Base-by-base conservation (phyloP, 1,140 invertebrate genomes). In the Melanaphis sacchari region DNA sequence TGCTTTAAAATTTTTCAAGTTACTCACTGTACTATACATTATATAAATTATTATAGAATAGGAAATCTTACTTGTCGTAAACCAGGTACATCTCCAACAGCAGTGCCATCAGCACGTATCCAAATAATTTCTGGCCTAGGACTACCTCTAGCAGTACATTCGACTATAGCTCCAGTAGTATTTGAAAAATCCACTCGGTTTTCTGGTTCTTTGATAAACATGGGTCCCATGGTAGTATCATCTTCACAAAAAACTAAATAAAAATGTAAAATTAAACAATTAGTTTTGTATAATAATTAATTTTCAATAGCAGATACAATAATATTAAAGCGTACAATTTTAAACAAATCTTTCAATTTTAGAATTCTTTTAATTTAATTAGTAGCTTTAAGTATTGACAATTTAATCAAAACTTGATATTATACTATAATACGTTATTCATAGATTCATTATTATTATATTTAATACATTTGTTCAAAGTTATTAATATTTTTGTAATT, bases 131-230 rank as follows among this genome's bases (percentile, higher is more conserved):
- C 97, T 59, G 98, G 98, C 94, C 97, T 96, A 24, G 98, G 98
- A 94, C 97, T 97, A 94, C 98, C 98, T 95, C 97, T 96, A 1
- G 98, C 98, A 94, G 98, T 97, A 95, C 99, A 99, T 95, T 98
- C 98, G 85, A 99, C 97, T 94, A 97, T 97, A 93, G 98, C 97
- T 94, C 98, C 98, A 49, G 98, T 99, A 88, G 98, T 98, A 95
- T 99, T 99, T 93, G 98, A 98, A 95, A 99, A 99, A 95, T 98
- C 98, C 82, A 99, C 96, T 94, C 97, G 96, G 95, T 98, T 98
- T 94, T 97, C 97, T 40, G 98, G 98, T 96, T 99, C 98, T 94
- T 97, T 97, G 92, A 98, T 96, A 95, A 99, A 99, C 90, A 98
- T 97, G 21, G 98, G 98, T 94, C 98, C 98, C 95, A 97, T 96